A percentile compares a stretch with the other conserved stretches of the same genome.
Conservation (phyloP, 2,797 vertebrate species). For the Sphenodon punctatus region DNA sequence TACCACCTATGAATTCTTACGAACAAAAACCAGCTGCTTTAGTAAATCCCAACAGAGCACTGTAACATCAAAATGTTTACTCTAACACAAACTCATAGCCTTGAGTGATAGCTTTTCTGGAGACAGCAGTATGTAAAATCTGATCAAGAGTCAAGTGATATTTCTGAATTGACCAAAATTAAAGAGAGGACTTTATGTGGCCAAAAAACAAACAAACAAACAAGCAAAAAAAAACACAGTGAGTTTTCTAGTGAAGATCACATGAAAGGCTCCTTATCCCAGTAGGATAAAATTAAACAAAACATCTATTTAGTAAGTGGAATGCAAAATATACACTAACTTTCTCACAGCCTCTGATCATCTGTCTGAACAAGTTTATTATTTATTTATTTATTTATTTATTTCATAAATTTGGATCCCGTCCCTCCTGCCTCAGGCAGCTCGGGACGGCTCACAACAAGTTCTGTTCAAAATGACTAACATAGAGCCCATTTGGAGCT, state of each 20-base stretch:
- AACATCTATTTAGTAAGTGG: constrained; percentile 11
- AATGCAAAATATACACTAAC: not conserved
- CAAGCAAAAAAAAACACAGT: no score
- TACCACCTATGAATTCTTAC: constrained; percentile 59
- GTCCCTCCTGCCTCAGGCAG: no score
- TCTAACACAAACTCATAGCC: constrained; percentile 50
- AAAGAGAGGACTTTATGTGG: no score
- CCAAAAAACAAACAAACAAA: no score
- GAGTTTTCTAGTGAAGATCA: constrained; percentile 48
- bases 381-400: no score
- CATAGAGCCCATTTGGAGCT: no score
- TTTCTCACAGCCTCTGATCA: constrained; percentile 19
- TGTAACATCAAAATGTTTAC: constrained; percentile 45
- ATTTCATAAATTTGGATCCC: no score
- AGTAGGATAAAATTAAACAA: constrained; percentile 40
- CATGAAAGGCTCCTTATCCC: constrained; percentile 12
- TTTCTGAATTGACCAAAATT: no score
- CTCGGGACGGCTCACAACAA: no score
- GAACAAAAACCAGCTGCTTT: constrained; percentile 73
- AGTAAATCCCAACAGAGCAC: constrained; percentile 15
- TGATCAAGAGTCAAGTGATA: constrained; percentile 28
- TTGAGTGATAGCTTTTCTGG: constrained; percentile 36
- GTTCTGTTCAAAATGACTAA: no score
- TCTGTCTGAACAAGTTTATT: constrained; percentile 19
- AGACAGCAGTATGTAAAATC: constrained; percentile 60